phyloP scores from a whole-genome alignment of 2,888 invertebrate genomes.

The Eledone cirrhosa region DNA sequence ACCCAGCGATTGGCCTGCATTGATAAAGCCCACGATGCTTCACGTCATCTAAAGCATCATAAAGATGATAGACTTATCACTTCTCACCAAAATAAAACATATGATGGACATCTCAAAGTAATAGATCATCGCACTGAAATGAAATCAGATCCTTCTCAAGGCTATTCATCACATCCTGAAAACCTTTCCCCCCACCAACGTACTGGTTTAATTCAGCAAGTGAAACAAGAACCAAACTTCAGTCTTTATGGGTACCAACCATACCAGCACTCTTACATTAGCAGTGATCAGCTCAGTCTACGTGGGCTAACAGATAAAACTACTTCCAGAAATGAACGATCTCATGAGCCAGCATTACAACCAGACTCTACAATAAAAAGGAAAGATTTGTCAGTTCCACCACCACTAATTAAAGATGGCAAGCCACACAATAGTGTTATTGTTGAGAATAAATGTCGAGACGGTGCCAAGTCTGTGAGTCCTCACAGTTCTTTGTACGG shows the following conservation, averaged over 20 bases:
- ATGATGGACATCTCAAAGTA: constrained; percentile 25
- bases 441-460: constrained; percentile 54
- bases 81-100: constrained; percentile 11
- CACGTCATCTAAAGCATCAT: constrained; percentile 14
- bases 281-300: constrained; percentile 62
- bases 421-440: constrained; percentile 58
- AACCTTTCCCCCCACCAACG: neutral
- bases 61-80: constrained; percentile 18
- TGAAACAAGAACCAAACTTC: constrained; percentile 56
- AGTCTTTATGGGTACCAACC: constrained; percentile 67
- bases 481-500: constrained; percentile 24
- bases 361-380: constrained; percentile 37
- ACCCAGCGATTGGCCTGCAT: constrained; percentile 24
- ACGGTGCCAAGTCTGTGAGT: constrained; percentile 30
- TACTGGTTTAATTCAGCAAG: constrained; percentile 25
- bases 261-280: constrained; percentile 63
- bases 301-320: constrained; percentile 53
- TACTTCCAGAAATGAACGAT: constrained; percentile 37
- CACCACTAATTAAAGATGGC: constrained; percentile 55
- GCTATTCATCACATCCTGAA: constrained; percentile 14
- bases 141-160: constrained; percentile 5
- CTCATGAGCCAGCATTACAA: constrained; percentile 31
- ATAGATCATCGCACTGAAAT: neutral
- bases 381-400: constrained; percentile 46
- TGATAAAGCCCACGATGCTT: constrained; percentile 31